Conservation (phyloP, 2,888 invertebrate species). For the Lasiommata megera region DNA sequence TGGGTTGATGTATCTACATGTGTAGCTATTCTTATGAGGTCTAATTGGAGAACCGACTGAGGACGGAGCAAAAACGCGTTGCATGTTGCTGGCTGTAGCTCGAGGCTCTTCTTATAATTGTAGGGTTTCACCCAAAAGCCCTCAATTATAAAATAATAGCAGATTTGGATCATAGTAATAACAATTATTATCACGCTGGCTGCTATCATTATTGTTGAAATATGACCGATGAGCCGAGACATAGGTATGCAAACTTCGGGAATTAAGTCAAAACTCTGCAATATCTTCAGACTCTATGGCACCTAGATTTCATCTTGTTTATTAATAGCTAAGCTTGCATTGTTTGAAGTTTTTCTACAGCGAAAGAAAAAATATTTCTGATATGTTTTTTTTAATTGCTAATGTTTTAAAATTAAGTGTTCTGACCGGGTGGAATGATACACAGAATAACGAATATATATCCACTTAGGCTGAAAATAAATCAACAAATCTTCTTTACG, state of each 20-base stretch:
- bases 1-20: not conserved
- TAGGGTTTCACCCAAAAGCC: constrained; percentile 79
- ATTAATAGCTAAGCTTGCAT: not conserved
- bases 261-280: constrained; percentile 47
- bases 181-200: constrained; percentile 81
- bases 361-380: no score
- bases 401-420: no score
- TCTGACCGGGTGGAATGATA: no score
- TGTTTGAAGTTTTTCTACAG: no score
- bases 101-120: constrained; percentile 79
- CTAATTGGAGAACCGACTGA: constrained; percentile 31
- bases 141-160: constrained; percentile 82
- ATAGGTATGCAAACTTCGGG: constrained; percentile 66
- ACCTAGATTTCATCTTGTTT: not conserved
- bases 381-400: no score
- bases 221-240: constrained; percentile 62
- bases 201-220: constrained; percentile 76
- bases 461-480: no score
- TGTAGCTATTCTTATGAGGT: not conserved
- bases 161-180: constrained; percentile 81
- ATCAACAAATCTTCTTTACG: no score
- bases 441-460: no score
- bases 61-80: constrained; percentile 41
- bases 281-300: constrained; percentile 31
- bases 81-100: constrained; percentile 69